Conservation (phyloP, 2,797 vertebrate species). For the Lemur catta region DNA sequence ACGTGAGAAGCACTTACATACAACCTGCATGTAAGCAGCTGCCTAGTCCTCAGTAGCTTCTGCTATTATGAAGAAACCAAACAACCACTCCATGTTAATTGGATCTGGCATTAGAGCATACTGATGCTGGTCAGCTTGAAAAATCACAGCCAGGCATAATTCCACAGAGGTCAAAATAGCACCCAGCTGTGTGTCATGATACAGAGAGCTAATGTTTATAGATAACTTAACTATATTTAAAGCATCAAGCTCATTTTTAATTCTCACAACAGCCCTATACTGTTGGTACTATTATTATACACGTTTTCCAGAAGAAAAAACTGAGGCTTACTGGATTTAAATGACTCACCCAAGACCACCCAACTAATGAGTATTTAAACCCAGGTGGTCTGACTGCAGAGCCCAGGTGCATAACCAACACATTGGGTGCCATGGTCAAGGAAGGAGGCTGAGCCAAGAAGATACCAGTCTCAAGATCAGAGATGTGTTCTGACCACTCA, state of each 20-base stretch:
- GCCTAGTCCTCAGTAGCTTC: background rate
- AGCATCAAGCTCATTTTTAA: background rate
- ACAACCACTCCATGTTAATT: background rate
- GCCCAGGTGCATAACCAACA: background rate
- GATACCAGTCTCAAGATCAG: background rate
- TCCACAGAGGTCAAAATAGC: background rate
- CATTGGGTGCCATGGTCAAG: background rate
- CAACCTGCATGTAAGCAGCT: background rate
- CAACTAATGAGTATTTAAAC: background rate
- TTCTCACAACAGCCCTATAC: background rate
- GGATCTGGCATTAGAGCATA: background rate
- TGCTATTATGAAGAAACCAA: background rate
- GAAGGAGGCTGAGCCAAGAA: background rate
- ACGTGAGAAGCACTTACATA: background rate
- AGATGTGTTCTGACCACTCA: background rate
- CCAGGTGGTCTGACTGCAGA: background rate
- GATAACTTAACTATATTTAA: background rate
- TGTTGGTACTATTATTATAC: background rate
- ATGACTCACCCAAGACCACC: background rate
- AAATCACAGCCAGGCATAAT: background rate
- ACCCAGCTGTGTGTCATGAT: rapidly evolving
- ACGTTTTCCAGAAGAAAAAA: constrained; percentile 46
- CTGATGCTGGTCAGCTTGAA: background rate
- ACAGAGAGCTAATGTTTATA: background rate
- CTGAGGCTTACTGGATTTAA: background rate